Evolutionary conservation across 2,797 vertebrate species (phyloP), one percentile per base, ranked within the genome.

Genomic region (Danio jaintianensis): DNA sequence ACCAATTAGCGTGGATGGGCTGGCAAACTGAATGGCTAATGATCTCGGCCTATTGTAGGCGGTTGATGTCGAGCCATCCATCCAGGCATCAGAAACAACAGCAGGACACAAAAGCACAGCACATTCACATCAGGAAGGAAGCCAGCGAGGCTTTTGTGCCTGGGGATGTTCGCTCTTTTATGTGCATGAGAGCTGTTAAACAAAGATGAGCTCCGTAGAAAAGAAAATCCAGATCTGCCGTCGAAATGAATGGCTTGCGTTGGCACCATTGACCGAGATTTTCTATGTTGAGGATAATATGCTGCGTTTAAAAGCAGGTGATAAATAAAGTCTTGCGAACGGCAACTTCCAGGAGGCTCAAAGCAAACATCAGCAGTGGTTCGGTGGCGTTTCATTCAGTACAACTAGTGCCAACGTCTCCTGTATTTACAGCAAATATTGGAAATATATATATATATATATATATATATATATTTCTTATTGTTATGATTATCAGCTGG

Each of bases 21-120:
- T 72, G 71, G 78, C 87, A 89, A 89, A 84, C 86, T 82, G 87
- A 89, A 88, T 88, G 89, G 90, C 85, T 89, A 91, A 92, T 85
- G 89, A 90, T 82, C 83, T 83, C 71, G 80, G 13, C 36, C 81
- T 73, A 82, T 90, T 92, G 91, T 93, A 90, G 83, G 84, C 86
- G 85, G 89, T 89, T 89, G 79, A 90, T 92, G 92, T 90, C 16
- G 53, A 81, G 77, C 79, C 79, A 64, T 78, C 74, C 55, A 78
- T 81, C 82, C 71, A 72, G 79, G 91, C 87, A 88, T 62, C 88
- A 81, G 38, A 83, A 90, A 92, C 90, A 91, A 89, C 74, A 74
- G 73, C 45, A 7, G 53, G 11, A 78, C 77, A 83, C 81, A 82
- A 85, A 85, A 70, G 62, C 58, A 52, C 66, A 62, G 29, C 55